Evolutionary conservation across 2,113 vertebrate species (phyloP).

Genomic region (Thalassarche chlororhynchos): DNA sequence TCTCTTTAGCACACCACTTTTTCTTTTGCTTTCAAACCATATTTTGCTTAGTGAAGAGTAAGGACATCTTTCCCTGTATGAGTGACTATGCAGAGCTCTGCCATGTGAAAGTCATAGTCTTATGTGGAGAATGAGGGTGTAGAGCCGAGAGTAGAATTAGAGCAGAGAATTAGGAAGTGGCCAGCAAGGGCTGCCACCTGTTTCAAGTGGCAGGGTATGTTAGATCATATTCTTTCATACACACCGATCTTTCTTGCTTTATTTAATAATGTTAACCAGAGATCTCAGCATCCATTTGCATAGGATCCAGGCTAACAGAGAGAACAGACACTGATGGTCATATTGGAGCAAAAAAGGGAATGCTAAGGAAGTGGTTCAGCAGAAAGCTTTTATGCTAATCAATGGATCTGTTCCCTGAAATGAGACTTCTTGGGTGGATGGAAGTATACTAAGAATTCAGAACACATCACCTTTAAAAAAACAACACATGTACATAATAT

Average conservation of each 20-base stretch:
- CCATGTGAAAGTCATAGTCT: not conserved
- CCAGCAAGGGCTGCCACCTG: not conserved
- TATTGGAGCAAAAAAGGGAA: not conserved
- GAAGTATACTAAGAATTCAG: not conserved
- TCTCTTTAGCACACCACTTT: not conserved
- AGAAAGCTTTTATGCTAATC: not conserved
- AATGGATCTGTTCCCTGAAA: not conserved
- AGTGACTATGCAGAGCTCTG: not conserved
- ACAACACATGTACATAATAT: fast-evolving
- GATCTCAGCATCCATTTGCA: not conserved
- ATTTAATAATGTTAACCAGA: not conserved
- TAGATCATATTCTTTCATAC: not conserved
- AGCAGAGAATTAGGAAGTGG: not conserved
- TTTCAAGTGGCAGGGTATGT: not conserved
- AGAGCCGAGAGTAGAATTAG: not conserved
- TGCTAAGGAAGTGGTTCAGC: not conserved
- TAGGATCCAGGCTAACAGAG: not conserved
- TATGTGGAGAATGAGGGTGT: not conserved
- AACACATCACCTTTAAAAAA: not conserved
- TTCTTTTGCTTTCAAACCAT: not conserved
- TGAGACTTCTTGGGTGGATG: not conserved
- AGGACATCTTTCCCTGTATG: not conserved
- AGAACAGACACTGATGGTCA: not conserved
- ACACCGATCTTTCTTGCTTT: not conserved
- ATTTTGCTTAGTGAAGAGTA: not conserved